Evolutionary conservation across 1,140 invertebrate genomes (phyloP).

Genomic region (Achatina immaculata): DNA sequence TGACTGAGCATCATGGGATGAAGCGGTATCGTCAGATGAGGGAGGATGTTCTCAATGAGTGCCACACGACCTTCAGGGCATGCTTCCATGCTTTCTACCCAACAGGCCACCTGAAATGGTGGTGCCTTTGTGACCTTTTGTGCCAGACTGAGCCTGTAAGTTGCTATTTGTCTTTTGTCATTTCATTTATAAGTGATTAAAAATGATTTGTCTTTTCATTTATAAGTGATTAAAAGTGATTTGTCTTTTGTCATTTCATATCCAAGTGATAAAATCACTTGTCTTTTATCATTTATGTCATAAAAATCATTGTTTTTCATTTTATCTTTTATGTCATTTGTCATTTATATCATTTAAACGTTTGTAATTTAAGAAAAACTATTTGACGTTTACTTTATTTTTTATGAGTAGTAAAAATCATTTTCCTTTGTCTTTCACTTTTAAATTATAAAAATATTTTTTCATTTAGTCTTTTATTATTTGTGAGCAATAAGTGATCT

Average conservation of each 20-base stretch:
- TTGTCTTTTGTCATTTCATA: neutral
- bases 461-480: too few relatives aligned
- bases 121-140: constrained; percentile 88
- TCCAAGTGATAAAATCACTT: neutral
- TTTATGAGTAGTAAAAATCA: too few relatives aligned
- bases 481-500: too few relatives aligned
- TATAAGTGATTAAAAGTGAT: neutral
- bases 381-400: too few relatives aligned
- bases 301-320: neutral
- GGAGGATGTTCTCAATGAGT: constrained; percentile 84
- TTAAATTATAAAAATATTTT: too few relatives aligned
- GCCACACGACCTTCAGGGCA: constrained; percentile 88
- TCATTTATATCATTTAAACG: too few relatives aligned
- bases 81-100: constrained; percentile 98
- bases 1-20: constrained; percentile 50
- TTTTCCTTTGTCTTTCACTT: too few relatives aligned
- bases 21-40: constrained; percentile 53
- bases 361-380: too few relatives aligned
- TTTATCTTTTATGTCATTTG: neutral
- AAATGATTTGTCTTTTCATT: constrained; percentile 1
- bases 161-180: constrained; percentile 1
- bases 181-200: neutral
- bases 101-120: constrained; percentile 92
- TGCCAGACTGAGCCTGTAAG: constrained; percentile 82
- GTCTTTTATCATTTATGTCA: too few relatives aligned